phyloP scores from a whole-genome alignment of 2,888 invertebrate species.

The Agrenia bidenticulata region DNA sequence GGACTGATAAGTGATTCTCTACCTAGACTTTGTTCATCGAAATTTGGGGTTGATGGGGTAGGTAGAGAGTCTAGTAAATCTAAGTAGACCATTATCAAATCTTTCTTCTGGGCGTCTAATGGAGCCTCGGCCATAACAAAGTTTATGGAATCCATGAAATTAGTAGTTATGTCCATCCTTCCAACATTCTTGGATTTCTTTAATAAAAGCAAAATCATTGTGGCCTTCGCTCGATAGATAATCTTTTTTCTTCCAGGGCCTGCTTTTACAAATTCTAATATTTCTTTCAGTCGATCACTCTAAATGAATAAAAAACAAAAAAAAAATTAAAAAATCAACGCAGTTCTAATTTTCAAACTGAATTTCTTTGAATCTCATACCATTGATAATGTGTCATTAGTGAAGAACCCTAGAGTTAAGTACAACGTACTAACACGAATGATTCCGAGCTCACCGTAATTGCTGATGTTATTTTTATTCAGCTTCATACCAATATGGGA shows the following conservation, averaged over 20 bases:
- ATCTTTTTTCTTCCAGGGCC: conserved; percentile 23
- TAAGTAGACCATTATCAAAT: conserved; percentile 44
- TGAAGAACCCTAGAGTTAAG: conserved; percentile 24
- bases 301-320: conserved; percentile 16
- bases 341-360: background rate
- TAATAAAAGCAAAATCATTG: conserved; percentile 26
- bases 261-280: conserved; percentile 27
- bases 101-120: conserved; percentile 32
- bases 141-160: conserved; percentile 30
- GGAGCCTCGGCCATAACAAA: conserved; percentile 17
- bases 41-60: conserved; percentile 20
- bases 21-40: conserved; percentile 25
- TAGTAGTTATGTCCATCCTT: background rate
- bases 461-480: conserved; percentile 19
- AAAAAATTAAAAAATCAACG: conserved; percentile 12
- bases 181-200: conserved; percentile 18
- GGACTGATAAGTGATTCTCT: conserved; percentile 38
- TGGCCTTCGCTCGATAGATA: conserved; percentile 23
- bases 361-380: conserved; percentile 21
- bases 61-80: conserved; percentile 37
- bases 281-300: conserved; percentile 35
- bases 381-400: conserved; percentile 25
- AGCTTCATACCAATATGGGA: conserved; percentile 44
- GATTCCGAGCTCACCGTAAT: conserved; percentile 43
- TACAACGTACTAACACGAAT: conserved; percentile 38